A percentile compares a stretch with the other conserved stretches of the same genome.
Conservation (phyloP, 2,113 vertebrate species). For the Potamarius usumacintae region DNA sequence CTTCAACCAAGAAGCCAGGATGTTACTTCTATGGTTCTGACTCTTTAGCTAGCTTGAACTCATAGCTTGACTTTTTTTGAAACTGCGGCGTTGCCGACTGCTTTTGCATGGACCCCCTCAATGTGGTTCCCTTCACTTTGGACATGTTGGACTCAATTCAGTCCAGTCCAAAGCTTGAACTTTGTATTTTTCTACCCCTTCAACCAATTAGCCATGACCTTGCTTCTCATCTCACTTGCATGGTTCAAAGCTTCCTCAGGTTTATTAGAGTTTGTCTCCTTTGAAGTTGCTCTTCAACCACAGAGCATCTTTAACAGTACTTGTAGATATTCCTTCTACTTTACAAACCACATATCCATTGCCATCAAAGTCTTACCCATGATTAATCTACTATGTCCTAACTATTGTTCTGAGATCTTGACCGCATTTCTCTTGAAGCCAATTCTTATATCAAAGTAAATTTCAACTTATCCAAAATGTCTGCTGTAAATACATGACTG, state of each 20-base stretch:
- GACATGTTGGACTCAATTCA: no score
- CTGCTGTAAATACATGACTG: not conserved
- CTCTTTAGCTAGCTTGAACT: not conserved
- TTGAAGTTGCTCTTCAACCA: not conserved
- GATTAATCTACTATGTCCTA: not conserved
- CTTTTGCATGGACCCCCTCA: not conserved
- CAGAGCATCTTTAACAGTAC: not conserved
- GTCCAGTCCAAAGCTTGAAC: not conserved
- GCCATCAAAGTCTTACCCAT: not conserved
- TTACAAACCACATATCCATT: not conserved
- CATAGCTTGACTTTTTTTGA: not conserved
- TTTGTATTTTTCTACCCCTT: not conserved
- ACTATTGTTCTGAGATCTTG: not conserved
- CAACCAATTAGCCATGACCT: not conserved
- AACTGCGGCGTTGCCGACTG: no score
- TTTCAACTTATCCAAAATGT: not conserved
- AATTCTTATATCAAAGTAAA: not conserved
- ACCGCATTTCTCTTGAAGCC: not conserved
- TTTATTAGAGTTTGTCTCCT: not conserved
- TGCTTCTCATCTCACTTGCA: not conserved
- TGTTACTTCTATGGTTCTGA: not conserved
- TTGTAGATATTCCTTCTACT: not conserved
- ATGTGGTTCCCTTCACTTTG: not conserved
- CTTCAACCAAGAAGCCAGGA: not conserved
- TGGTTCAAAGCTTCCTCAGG: not conserved